These are phyloP conservation scores for Phrynosoma blainvillii DNA, from an alignment of 2,113 vertebrate genomes.

Conservation along the genomic window DNA sequence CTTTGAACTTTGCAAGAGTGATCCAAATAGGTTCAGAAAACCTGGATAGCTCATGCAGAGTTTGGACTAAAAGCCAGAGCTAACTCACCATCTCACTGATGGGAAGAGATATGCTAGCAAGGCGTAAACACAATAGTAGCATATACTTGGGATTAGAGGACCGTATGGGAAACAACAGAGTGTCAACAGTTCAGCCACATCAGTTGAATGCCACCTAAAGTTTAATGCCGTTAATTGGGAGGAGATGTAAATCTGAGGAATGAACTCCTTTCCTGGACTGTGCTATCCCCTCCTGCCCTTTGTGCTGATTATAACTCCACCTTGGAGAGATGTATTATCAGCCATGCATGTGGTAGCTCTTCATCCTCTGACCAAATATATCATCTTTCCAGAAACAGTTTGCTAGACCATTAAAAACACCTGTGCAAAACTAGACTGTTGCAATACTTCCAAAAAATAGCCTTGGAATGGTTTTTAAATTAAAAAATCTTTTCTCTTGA, in stretches of 20 bases:
- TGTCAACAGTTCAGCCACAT: not conserved
- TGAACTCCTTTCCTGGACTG: not conserved
- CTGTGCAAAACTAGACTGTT: not conserved
- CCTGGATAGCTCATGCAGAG: no score
- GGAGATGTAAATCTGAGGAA: not conserved
- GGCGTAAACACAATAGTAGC: not conserved
- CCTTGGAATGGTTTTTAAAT: rapidly evolving
- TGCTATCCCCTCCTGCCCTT: not conserved
- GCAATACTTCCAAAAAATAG: not conserved
- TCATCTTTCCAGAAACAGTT: not conserved
- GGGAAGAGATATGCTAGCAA: not conserved
- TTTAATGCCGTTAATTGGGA: not conserved
- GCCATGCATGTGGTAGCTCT: not conserved
- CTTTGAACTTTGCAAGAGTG: no score
- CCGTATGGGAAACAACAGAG: not conserved
- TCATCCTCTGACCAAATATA: not conserved
- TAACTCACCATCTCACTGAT: not conserved
- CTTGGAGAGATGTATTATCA: not conserved
- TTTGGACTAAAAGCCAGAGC: no score
- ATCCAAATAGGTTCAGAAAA: no score
- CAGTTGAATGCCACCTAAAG: not conserved
- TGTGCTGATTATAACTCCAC: conserved; percentile 9
- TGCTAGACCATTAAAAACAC: not conserved
- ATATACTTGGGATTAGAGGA: not conserved
- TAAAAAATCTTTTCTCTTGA: not conserved